These are phyloP conservation scores for Mesochorus sp. DNA, from an alignment of 2,888 invertebrate genomes.

Conservation along the genomic window DNA sequence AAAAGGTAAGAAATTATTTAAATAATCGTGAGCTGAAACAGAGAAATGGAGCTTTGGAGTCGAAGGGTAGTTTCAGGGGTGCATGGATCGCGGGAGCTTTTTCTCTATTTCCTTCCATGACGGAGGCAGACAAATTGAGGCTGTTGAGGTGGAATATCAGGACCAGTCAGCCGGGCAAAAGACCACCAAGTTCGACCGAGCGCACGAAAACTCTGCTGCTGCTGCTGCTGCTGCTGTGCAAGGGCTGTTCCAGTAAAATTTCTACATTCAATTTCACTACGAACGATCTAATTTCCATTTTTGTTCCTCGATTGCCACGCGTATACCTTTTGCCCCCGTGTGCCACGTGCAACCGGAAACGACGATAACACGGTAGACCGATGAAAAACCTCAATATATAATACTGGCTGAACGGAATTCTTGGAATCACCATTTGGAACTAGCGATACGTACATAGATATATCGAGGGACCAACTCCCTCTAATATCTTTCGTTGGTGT, in stretches of 20 bases:
- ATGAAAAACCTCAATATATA: neutral
- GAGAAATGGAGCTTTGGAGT: neutral
- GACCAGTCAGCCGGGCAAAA: slow-evolving; percentile 60
- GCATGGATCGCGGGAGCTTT: slow-evolving; percentile 21
- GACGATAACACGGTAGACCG: slow-evolving; percentile 29
- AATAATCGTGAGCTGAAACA: slow-evolving; percentile 10
- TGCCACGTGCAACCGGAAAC: slow-evolving; percentile 27
- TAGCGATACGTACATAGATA: slow-evolving; percentile 18
- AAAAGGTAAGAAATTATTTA: neutral
- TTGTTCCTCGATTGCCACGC: slow-evolving; percentile 46
- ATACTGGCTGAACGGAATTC: slow-evolving; percentile 52
- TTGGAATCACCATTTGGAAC: slow-evolving; percentile 26
- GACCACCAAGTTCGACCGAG: slow-evolving; percentile 54
- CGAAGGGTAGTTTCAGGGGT: slow-evolving; percentile 23
- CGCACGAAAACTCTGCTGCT: slow-evolving; percentile 50
- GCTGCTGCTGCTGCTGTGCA: slow-evolving; percentile 10
- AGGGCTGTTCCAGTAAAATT: slow-evolving; percentile 45
- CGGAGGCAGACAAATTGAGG: slow-evolving; percentile 56
- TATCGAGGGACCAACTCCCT: neutral
- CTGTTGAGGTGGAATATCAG: slow-evolving; percentile 54
- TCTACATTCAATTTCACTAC: slow-evolving; percentile 63
- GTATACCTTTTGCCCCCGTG: neutral
- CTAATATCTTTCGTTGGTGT: neutral
- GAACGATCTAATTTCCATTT: slow-evolving; percentile 63
- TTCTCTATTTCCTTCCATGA: slow-evolving; percentile 43